phyloP scores from a whole-genome alignment of 64 coral and sea anemone genomes.

The Montipora foliosa region DNA sequence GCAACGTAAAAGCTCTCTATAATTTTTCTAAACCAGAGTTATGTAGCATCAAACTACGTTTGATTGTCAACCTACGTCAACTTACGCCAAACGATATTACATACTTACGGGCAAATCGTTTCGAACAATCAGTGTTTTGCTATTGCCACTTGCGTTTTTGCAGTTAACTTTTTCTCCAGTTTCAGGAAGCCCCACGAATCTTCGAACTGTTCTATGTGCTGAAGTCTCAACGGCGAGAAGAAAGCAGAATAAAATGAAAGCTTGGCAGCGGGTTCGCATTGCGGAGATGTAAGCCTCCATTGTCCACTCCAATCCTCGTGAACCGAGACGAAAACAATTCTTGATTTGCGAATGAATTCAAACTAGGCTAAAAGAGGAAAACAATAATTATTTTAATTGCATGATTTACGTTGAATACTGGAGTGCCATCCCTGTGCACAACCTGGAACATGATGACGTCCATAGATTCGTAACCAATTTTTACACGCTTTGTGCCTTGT shows the following conservation, averaged over 20 bases:
- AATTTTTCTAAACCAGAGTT: too few relatives aligned
- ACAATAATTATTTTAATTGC: not conserved
- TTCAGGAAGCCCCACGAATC: slow-evolving; percentile 27
- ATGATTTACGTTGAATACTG: too few relatives aligned
- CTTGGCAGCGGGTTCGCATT: not conserved
- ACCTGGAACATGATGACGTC: too few relatives aligned
- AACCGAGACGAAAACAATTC: not conserved
- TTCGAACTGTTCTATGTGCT: not conserved
- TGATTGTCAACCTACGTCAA: too few relatives aligned
- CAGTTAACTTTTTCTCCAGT: not conserved
- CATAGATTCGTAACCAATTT: too few relatives aligned
- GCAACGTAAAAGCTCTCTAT: too few relatives aligned
- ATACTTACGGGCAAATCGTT: slow-evolving; percentile 62
- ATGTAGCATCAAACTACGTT: too few relatives aligned
- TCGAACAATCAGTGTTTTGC: slow-evolving; percentile 54
- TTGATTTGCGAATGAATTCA: not conserved
- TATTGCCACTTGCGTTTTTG: slow-evolving; percentile 5
- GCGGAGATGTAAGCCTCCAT: not conserved
- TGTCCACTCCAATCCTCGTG: not conserved
- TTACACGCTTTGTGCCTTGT: too few relatives aligned
- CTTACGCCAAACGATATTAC: not conserved
- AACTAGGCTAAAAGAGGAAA: not conserved
- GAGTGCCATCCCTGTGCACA: too few relatives aligned
- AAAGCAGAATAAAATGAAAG: not conserved
- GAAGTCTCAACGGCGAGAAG: not conserved